phyloP scores from a whole-genome alignment of 2,888 invertebrate genomes.

The Sinelater perroti region DNA sequence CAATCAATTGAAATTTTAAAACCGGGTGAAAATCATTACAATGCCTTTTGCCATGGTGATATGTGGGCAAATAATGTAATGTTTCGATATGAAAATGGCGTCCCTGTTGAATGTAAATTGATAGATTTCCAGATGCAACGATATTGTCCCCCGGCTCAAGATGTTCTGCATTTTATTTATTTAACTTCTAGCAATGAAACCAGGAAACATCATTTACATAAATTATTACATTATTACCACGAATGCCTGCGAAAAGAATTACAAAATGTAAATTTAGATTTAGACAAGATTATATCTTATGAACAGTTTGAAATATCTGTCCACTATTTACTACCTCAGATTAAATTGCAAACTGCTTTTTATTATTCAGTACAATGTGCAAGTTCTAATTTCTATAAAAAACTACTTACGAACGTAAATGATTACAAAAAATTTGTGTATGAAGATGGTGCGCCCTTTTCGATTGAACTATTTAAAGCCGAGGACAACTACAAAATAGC shows the following conservation, averaged over 20 bases:
- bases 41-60: slow-evolving; percentile 56
- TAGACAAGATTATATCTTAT: slow-evolving; percentile 24
- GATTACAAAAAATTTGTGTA: slow-evolving; percentile 24
- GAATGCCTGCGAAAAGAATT: slow-evolving; percentile 29
- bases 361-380: slow-evolving; percentile 25
- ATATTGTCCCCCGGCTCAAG: slow-evolving; percentile 72
- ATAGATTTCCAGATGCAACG: slow-evolving; percentile 54
- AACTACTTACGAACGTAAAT: slow-evolving; percentile 9
- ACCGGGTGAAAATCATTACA: slow-evolving; percentile 54
- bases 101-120: slow-evolving; percentile 47
- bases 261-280: slow-evolving; percentile 28
- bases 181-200: slow-evolving; percentile 40
- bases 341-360: slow-evolving; percentile 38
- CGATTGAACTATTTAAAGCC: slow-evolving; percentile 20
- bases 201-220: slow-evolving; percentile 39
- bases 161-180: slow-evolving; percentile 61
- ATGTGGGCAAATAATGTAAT: slow-evolving; percentile 53
- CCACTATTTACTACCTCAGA: slow-evolving; percentile 37
- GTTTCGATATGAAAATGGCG: slow-evolving; percentile 44
- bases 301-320: slow-evolving; percentile 33
- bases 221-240: slow-evolving; percentile 41
- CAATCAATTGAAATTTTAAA: slow-evolving; percentile 50
- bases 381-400: slow-evolving; percentile 23
- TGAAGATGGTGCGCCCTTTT: slow-evolving; percentile 13
- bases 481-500: slow-evolving; percentile 21